Evolutionary conservation across 2,888 invertebrate species (phyloP).

Genomic region (Noctua janthina): DNA sequence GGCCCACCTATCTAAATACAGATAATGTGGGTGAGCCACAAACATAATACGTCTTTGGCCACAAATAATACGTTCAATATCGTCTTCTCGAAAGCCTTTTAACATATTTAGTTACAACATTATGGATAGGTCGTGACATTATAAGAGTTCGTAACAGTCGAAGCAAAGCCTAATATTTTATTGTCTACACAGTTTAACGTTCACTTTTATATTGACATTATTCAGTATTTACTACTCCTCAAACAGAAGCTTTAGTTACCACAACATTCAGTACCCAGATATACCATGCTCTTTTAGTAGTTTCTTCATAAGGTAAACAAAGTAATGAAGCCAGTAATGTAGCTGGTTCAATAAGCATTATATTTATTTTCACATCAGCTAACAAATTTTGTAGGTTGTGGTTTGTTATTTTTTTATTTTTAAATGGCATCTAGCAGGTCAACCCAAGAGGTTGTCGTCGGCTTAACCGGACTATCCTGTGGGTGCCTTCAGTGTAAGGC

Average conservation of each 20-base stretch:
- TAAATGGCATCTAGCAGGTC: no score
- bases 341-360: background rate
- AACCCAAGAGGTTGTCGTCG: no score
- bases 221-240: conserved; percentile 12
- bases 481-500: no score
- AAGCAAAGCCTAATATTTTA: conserved; percentile 16
- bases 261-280: background rate
- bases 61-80: conserved; percentile 19
- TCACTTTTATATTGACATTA: conserved; percentile 5
- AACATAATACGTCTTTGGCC: background rate
- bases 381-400: background rate
- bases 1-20: background rate
- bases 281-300: background rate
- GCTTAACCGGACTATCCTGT: no score
- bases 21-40: background rate
- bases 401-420: no score
- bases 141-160: conserved; percentile 2
- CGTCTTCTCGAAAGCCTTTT: conserved; percentile 24
- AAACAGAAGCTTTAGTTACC: conserved; percentile 8
- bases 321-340: background rate
- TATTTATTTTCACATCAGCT: conserved; percentile 13
- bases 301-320: conserved; percentile 1
- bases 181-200: background rate
- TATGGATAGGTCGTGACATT: conserved; percentile 13
- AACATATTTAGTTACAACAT: conserved; percentile 41